Evolutionary conservation across 2,888 invertebrate genomes (phyloP).

Genomic region (Tipula unca): DNA sequence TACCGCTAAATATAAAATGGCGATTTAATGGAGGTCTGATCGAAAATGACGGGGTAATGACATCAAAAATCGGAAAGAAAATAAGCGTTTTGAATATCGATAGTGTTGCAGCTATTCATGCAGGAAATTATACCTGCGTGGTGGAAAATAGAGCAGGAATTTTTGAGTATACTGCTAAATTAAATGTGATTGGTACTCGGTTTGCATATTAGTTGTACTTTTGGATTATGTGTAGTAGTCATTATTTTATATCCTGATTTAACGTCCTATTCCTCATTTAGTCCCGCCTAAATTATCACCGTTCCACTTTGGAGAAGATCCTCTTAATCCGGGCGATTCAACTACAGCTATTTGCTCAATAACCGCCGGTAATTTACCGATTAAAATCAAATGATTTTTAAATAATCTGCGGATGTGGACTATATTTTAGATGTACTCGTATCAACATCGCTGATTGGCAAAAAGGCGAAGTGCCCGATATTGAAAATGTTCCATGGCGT

Average conservation of each 20-base stretch:
- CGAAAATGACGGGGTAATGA: constrained; percentile 46
- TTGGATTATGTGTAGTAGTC: neutral
- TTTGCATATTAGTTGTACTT: neutral
- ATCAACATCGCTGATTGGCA: constrained; percentile 50
- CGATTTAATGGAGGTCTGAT: constrained; percentile 48
- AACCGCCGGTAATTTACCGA: constrained; percentile 53
- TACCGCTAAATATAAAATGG: constrained; percentile 61
- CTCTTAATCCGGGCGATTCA: constrained; percentile 55
- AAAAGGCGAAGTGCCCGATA: constrained; percentile 56
- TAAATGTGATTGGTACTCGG: constrained; percentile 55
- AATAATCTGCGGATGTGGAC: constrained; percentile 40
- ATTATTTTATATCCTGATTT: neutral
- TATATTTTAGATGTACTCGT: constrained; percentile 47
- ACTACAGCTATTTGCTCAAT: constrained; percentile 50
- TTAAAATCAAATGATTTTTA: constrained; percentile 50
- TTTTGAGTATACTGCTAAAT: constrained; percentile 52
- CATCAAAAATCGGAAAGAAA: constrained; percentile 47
- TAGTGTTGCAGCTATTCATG: constrained; percentile 52
- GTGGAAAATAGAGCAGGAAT: constrained; percentile 66
- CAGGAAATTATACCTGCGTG: constrained; percentile 67
- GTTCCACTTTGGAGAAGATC: constrained; percentile 48
- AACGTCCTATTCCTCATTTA: constrained; percentile 24
- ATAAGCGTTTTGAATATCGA: constrained; percentile 61
- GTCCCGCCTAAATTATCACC: constrained; percentile 61
- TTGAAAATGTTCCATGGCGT: constrained; percentile 57